phyloP scores from a whole-genome alignment of 2,888 invertebrate genomes.

The Chydorus sphaericus region DNA sequence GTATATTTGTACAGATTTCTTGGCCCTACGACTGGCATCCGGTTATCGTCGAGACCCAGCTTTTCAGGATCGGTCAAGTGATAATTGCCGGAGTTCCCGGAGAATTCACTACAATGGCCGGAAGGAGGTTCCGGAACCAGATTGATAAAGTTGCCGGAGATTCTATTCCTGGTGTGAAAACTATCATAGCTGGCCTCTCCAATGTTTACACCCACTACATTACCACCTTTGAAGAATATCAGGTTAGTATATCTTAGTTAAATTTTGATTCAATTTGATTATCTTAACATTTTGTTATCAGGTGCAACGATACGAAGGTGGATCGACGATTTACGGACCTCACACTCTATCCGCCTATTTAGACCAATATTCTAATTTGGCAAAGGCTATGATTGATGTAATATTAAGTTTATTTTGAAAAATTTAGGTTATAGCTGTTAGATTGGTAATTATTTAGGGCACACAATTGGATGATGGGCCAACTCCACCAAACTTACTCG shows the following conservation, averaged over 20 bases:
- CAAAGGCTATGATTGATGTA: slow-evolving; percentile 47
- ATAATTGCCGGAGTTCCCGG: slow-evolving; percentile 63
- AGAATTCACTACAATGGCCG: slow-evolving; percentile 92
- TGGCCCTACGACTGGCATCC: slow-evolving; percentile 87
- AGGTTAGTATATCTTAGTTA: slow-evolving; percentile 31
- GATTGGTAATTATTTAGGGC: slow-evolving; percentile 21
- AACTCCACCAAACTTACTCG: slow-evolving; percentile 53
- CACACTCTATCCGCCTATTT: slow-evolving; percentile 73
- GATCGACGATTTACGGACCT: slow-evolving; percentile 83
- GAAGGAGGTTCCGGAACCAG: slow-evolving; percentile 47
- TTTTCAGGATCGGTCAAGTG: slow-evolving; percentile 56
- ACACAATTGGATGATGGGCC: slow-evolving; percentile 35
- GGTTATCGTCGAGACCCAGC: slow-evolving; percentile 60
- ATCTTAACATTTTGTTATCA: no score
- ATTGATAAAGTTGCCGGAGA: slow-evolving; percentile 29
- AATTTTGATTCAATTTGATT: no score
- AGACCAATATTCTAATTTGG: slow-evolving; percentile 53
- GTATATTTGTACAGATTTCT: slow-evolving; percentile 60
- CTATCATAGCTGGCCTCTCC: slow-evolving; percentile 71
- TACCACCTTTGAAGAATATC: slow-evolving; percentile 80
- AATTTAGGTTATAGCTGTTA: not conserved
- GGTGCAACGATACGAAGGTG: slow-evolving; percentile 82
- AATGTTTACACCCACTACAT: slow-evolving; percentile 85
- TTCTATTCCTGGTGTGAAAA: slow-evolving; percentile 36
- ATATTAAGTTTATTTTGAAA: not conserved